A percentile compares a stretch with the other conserved stretches of the same genome.
These are phyloP conservation scores for Scomberomorus guttatus DNA, from an alignment of 2,797 vertebrate species.

Conservation along the genomic window DNA sequence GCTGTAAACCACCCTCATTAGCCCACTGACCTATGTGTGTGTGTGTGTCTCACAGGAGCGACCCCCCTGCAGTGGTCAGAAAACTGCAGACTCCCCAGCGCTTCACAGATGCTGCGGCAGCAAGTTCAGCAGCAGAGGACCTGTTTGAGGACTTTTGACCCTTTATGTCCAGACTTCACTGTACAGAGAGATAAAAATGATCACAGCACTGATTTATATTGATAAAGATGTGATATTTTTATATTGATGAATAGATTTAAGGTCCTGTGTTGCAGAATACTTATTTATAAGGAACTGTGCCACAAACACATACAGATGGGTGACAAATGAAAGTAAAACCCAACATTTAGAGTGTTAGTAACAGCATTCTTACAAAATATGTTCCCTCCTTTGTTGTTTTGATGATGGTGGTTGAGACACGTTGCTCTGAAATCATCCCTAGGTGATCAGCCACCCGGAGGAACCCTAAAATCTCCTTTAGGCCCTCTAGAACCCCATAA, in stretches of 20 bases:
- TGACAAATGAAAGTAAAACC: not conserved
- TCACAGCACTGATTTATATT: not conserved
- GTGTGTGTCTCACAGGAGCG: conserved; percentile 48
- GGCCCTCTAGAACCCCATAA: too few species aligned
- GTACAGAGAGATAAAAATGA: not conserved
- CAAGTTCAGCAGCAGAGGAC: conserved; percentile 84
- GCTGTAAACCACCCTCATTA: conserved; percentile 82
- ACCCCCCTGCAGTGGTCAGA: conserved; percentile 65
- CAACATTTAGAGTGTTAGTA: not conserved
- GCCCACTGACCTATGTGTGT: conserved; percentile 66
- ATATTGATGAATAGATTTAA: not conserved
- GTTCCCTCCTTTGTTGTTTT: not conserved
- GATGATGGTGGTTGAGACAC: not conserved
- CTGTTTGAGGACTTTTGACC: conserved; percentile 90
- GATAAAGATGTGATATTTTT: not conserved
- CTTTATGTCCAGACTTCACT: not conserved
- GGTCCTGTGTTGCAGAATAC: not conserved
- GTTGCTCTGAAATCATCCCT: too few species aligned
- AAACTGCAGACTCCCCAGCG: conserved; percentile 57
- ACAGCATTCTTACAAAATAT: not conserved
- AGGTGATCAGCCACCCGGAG: not conserved
- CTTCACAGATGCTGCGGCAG: conserved; percentile 68
- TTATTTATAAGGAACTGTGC: not conserved
- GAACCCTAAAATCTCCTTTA: not conserved
- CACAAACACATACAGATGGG: not conserved